Evolutionary conservation across 2,113 vertebrate genomes (phyloP).

Genomic region (Cyprinus carpio): DNA sequence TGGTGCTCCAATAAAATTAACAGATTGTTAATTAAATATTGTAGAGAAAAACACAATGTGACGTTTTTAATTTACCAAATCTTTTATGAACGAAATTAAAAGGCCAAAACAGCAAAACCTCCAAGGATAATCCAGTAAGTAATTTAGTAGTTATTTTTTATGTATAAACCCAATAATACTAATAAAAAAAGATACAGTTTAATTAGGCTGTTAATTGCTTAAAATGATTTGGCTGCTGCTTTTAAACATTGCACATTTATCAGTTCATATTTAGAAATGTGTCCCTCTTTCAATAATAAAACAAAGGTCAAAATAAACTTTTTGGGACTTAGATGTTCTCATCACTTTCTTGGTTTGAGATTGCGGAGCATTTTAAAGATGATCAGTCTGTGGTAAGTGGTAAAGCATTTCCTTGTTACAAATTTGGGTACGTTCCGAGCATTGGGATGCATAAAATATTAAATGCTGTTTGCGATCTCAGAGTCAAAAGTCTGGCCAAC

Average conservation of each 20-base stretch:
- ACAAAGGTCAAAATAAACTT: background rate
- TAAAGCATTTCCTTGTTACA: slow-evolving; percentile 65
- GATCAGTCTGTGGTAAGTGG: slow-evolving; percentile 47
- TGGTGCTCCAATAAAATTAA: background rate
- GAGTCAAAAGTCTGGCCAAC: slow-evolving; percentile 59
- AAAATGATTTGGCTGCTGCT: too few relatives aligned
- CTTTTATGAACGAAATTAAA: slow-evolving; percentile 5
- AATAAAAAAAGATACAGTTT: background rate
- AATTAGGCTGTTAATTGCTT: background rate
- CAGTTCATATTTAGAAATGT: background rate
- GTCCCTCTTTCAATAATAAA: background rate
- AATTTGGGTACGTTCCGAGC: slow-evolving; percentile 58
- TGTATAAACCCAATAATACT: too few relatives aligned
- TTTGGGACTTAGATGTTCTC: background rate
- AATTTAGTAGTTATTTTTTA: background rate
- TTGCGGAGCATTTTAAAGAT: slow-evolving; percentile 55
- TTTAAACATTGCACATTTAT: background rate
- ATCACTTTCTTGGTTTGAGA: slow-evolving; percentile 62
- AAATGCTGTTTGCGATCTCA: slow-evolving; percentile 71
- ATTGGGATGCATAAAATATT: slow-evolving; percentile 72
- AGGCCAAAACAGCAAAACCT: background rate
- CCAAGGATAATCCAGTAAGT: background rate
- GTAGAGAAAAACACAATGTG: background rate
- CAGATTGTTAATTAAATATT: background rate
- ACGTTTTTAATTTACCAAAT: background rate